Base-by-base conservation (phyloP, 1,140 invertebrate species). In the Drosophila melanica region DNA sequence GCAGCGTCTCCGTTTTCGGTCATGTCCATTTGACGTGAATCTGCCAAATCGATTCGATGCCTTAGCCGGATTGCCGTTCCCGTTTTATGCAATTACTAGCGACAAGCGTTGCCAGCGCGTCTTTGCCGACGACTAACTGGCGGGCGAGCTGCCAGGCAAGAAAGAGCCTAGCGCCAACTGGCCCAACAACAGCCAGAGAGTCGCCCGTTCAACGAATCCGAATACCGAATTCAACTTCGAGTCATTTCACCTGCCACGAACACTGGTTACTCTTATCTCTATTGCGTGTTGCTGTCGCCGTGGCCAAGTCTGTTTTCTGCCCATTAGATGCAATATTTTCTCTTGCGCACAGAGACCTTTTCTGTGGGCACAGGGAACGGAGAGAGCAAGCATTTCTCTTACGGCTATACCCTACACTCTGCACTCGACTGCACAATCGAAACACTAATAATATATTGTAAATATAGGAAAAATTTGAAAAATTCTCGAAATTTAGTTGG, bases 71-170 rank as follows among this genome's bases (percentile, higher is more conserved):
- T 30, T 45, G 50, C 54, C 59, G 58, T 62, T 35, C 16, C 57
- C 62, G 53, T 74, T 30, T 57, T 64, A 53, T 70, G 51, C 65
- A 65, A 68, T 66, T 70, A 45, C 60, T 58, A 68, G 62, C 79
- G 71, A 82, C 66, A 66, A 68, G 48, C 76, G 76, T 69, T 84
- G 72, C 64, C 80, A 63, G 58, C 80, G 54, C 80, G 59, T 85
- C 81, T 79, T 65, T 74, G 84, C 39, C 62, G 72, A 70, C 80
- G 81, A 82, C 80, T 82, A 78, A 75, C 67, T 50, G 71, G 33
- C 41, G 41, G 14, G 14, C 55, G 41, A 45, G 7, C 27, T 45
- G 55, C 41, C 41, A 58, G 55, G 20, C 53, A 20, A 55, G 8
- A 41, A 37, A 55, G 8, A 41, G 10, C 44, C 51, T 20, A 45